These are phyloP conservation scores for Oryctolagus cuniculus DNA, from an alignment of 2,113 vertebrate species.

Conservation along the genomic window DNA sequence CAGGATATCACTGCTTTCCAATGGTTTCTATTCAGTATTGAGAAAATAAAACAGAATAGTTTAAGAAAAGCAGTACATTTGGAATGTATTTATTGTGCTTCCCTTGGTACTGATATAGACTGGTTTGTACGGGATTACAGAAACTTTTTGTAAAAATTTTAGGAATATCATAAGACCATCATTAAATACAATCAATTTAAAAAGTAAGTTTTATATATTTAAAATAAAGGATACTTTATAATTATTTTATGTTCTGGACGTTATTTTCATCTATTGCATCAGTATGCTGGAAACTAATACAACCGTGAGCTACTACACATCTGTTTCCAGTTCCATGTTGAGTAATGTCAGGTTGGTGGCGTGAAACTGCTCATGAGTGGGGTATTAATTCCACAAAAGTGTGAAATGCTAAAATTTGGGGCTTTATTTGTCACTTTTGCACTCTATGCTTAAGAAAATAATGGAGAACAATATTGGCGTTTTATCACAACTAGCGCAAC, in stretches of 20 bases:
- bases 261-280: not conserved
- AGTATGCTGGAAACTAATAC: not conserved
- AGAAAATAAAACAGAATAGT: not conserved
- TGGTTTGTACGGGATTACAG: not conserved
- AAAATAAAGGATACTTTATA: not conserved
- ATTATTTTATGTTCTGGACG: not conserved
- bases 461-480: slow-evolving; percentile 12
- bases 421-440: not conserved
- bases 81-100: not conserved
- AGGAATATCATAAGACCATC: not conserved
- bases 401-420: not conserved
- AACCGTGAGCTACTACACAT: not conserved
- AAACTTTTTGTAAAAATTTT: not conserved
- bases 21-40: not conserved
- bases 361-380: not conserved
- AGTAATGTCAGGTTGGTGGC: not conserved
- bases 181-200: not conserved
- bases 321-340: not conserved
- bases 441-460: not conserved
- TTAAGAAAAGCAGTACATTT: not conserved
- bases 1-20: not conserved
- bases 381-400: not conserved
- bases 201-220: not conserved
- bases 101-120: not conserved
- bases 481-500: not conserved